Base-by-base conservation (phyloP, 2,113 vertebrate genomes). In the Cyprinodon tularosa region DNA sequence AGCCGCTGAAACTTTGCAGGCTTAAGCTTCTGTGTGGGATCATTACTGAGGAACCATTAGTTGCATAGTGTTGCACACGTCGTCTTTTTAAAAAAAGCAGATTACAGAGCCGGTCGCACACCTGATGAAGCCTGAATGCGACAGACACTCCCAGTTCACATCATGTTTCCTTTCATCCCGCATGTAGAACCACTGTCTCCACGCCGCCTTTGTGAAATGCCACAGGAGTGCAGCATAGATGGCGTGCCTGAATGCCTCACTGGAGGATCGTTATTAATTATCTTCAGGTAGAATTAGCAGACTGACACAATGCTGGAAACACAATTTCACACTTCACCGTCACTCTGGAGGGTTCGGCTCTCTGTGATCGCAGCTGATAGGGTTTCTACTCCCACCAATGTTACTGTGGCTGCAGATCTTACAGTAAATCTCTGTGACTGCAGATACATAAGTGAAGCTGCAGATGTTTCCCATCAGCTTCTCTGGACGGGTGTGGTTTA, bases 81-180 rank as follows among this genome's bases (percentile, higher is more conserved):
- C 72, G 42, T 76, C 82, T 69, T 59, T 37, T 40, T 7, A 7
- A 2, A 3, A 20, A 66, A 57, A 57, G 50, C 73, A 80, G 76
- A 89, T 92, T 93, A 92, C 84, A 82, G 90, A 93, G 90, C 81
- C 91, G 92, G 93, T 90, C 89, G 64, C 92, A 90, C 88, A 93
- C 87, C 87, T 91, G 90, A 91, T 91, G 91, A 92, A 90, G 92
- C 93, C 82, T 91, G 86, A 94, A 93, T 73, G 77, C 67, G 88
- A 89, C 7, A 70, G 29, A 48, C 86, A 91, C 91, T 92, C 92
- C 91, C 93, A 88, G 42, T 65, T 76, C 78, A 67, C 62, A 15
- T 89, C 82, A 37, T 85, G 85, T 89, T 86, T 78, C 73, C 37
- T 85, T 89, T 87, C 71, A 77, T 85, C 85, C 89, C 89, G 80